phyloP scores from a whole-genome alignment of 2,888 invertebrate species.

The Allacma fusca region DNA sequence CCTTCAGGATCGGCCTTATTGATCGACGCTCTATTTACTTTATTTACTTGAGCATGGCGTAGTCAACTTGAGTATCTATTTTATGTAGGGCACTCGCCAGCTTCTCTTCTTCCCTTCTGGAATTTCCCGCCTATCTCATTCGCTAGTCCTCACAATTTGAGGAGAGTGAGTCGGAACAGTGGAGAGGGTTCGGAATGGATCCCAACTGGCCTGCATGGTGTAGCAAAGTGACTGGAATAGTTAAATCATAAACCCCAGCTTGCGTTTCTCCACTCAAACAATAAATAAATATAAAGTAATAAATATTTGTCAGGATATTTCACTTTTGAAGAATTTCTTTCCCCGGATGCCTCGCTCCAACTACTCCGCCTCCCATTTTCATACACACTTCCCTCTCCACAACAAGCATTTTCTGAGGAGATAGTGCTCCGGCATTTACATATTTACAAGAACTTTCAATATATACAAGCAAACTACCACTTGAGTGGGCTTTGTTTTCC shows the following conservation, averaged over 20 bases:
- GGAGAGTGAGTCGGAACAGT: too few relatives aligned
- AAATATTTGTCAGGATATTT: conserved; percentile 44
- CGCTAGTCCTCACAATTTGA: too few relatives aligned
- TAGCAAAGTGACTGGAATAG: too few relatives aligned
- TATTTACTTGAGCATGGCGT: conserved; percentile 12
- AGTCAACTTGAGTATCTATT: too few relatives aligned
- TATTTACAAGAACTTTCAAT: not conserved
- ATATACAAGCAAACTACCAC: too few relatives aligned
- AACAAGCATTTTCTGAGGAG: not conserved
- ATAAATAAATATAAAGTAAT: conserved; percentile 44
- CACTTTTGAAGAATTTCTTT: conserved; percentile 37
- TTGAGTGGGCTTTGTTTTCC: too few relatives aligned
- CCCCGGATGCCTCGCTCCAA: conserved; percentile 20
- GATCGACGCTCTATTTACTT: conserved; percentile 36
- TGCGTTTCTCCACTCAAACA: conserved; percentile 14
- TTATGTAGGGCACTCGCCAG: too few relatives aligned
- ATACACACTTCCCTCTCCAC: not conserved
- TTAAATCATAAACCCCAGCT: too few relatives aligned
- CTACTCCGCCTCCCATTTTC: conserved; percentile 26
- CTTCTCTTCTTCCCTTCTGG: too few relatives aligned
- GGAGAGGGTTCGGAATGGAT: too few relatives aligned
- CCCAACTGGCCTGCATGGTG: too few relatives aligned
- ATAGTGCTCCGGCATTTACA: not conserved
- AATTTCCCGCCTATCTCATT: too few relatives aligned
- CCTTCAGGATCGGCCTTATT: conserved; percentile 35